These are phyloP conservation scores for Sclerodermus sp. DNA, from an alignment of 2,888 invertebrate genomes.

Conservation along the genomic window DNA sequence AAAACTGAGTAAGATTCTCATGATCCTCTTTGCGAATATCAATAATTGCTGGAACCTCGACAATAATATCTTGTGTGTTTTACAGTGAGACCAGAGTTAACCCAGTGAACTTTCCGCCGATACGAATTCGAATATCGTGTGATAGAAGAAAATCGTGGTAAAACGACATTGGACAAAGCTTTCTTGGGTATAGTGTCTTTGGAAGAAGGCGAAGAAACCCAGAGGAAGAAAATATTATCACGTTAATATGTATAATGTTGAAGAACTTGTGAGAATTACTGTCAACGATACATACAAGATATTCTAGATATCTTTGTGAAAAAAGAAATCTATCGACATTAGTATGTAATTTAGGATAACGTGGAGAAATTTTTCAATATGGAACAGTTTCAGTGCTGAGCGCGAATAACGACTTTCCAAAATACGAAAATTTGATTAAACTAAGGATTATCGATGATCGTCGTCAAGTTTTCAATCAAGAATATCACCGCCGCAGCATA, in stretches of 20 bases:
- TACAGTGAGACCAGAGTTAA: slow-evolving; percentile 49
- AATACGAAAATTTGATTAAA: neutral
- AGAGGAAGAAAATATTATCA: neutral
- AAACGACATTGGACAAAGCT: too few relatives aligned
- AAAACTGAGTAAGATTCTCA: too few relatives aligned
- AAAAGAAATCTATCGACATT: slow-evolving; percentile 35
- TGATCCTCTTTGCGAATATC: too few relatives aligned
- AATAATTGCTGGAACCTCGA: too few relatives aligned
- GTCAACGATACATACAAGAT: slow-evolving; percentile 16
- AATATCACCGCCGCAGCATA: slow-evolving; percentile 26
- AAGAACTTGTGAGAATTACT: too few relatives aligned
- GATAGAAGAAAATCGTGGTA: too few relatives aligned
- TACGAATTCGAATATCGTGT: slow-evolving; percentile 44
- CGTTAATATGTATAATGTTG: neutral
- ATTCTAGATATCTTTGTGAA: slow-evolving; percentile 27
- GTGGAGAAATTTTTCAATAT: slow-evolving; percentile 26
- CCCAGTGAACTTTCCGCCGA: slow-evolving; percentile 31
- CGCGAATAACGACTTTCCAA: slow-evolving; percentile 10
- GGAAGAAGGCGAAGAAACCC: too few relatives aligned
- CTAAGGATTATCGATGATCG: slow-evolving; percentile 7
- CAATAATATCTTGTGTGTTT: slow-evolving; percentile 19
- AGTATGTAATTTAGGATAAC: slow-evolving; percentile 42
- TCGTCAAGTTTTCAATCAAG: slow-evolving; percentile 30
- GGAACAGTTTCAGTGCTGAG: slow-evolving; percentile 16
- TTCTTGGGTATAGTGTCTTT: too few relatives aligned